These are phyloP conservation scores for Exocentrus adspersus DNA, from an alignment of 2,888 invertebrate genomes.

Conservation along the genomic window DNA sequence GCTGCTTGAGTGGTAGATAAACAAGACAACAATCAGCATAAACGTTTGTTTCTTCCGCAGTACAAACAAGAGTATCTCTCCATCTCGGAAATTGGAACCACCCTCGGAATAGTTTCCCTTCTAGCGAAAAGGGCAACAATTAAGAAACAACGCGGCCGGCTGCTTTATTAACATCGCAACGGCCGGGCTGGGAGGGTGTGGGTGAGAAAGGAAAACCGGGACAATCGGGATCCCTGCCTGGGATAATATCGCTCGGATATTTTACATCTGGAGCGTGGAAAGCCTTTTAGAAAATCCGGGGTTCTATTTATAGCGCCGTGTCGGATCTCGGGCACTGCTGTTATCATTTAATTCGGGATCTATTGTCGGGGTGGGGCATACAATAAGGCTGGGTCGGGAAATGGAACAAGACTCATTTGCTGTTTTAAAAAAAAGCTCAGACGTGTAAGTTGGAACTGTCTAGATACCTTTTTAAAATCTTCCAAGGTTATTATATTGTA, in stretches of 20 bases:
- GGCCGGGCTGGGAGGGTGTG: neutral
- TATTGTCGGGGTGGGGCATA: conserved; percentile 9
- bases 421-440: neutral
- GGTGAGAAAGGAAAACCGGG: conserved; percentile 6
- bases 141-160: neutral
- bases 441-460: too few species aligned
- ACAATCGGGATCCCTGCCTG: conserved; percentile 13
- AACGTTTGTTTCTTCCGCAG: too few species aligned
- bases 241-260: conserved; percentile 19
- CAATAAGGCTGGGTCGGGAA: neutral
- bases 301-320: conserved; percentile 25
- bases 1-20: too few species aligned
- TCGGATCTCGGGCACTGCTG: neutral
- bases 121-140: neutral
- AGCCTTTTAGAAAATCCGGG: conserved; percentile 14
- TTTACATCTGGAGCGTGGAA: conserved; percentile 19
- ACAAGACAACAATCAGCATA: too few species aligned
- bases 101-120: neutral
- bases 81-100: too few species aligned
- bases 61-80: too few species aligned
- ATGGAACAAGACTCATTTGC: neutral
- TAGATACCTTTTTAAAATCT: too few species aligned
- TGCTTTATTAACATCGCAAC: conserved; percentile 1
- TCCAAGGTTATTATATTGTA: too few species aligned
- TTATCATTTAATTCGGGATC: conserved; percentile 12